Evolutionary conservation across 92 coral and sea anemone genomes (phyloP), one percentile per base, ranked within the genome.

Genomic region (Palythoa heliodiscus): DNA sequence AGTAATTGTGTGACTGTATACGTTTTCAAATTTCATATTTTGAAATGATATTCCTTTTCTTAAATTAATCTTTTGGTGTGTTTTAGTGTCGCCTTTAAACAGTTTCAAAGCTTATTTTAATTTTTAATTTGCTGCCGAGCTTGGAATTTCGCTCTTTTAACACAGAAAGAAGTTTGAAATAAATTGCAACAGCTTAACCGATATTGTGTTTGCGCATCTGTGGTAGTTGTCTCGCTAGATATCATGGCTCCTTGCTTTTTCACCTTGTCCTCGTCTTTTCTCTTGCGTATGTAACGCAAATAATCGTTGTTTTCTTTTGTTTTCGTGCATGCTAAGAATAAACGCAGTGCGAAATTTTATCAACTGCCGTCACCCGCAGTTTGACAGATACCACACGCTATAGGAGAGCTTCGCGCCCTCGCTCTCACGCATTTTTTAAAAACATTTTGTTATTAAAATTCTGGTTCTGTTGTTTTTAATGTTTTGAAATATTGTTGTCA

Each of bases 71-170:
- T 12, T 20, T 78, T 78, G 19, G 71, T n/a, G 57, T n/a, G 74
- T 29, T n/a, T 6, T 40, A 68, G 47, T 61, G 84, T 80, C 35
- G 84, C 57, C 63, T 47, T 12, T 66, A 80, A 67, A 57, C 40
- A 80, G 60, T 70, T 80, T 61, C 20, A 80, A 80, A 80, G 57
- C 58, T 66, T 70, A 68, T 20, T 80, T 66, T 67, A 80, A 80
- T 80, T 67, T 80, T 80, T 80, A 80, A 80, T 80, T 66, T 80
- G 84, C 74, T 64, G 60, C 66, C 13, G 61, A 60, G 54, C 71
- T 78, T 13, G 43, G 57, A 78, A 60, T 78, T 25, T 74, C 37
- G 53, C 37, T 25, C 47, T 58, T 14, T 14, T 25, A 61, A 19
- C 82, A 1, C 24, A 22, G 43, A 55, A 15, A 55, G 38, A 11